Percentiles rank a stretch among this genome's conserved stretches.
phyloP scores from a whole-genome alignment of 2,888 invertebrate species.

The Anthoptus insignis region DNA sequence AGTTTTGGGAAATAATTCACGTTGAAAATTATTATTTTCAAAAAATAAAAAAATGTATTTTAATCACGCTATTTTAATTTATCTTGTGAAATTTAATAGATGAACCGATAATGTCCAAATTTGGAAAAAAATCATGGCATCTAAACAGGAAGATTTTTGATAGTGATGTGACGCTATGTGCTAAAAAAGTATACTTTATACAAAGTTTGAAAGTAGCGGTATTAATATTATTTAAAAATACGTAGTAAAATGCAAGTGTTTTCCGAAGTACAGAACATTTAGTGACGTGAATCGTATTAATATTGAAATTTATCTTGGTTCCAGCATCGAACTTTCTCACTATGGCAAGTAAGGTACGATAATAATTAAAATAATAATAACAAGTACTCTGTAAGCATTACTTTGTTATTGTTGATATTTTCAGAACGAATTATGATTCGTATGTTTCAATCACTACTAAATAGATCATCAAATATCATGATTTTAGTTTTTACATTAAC shows the following conservation, averaged over 20 bases:
- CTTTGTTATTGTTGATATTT: slow-evolving; percentile 22
- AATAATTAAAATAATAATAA: slow-evolving; percentile 32
- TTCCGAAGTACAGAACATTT: slow-evolving; percentile 21
- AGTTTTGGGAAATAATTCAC: background rate
- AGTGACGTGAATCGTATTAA: slow-evolving; percentile 35
- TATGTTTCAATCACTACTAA: slow-evolving; percentile 4
- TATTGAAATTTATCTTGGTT: slow-evolving; percentile 39
- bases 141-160: slow-evolving; percentile 42
- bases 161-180: slow-evolving; percentile 29
- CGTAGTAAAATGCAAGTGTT: slow-evolving; percentile 31
- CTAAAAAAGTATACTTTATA: slow-evolving; percentile 18
- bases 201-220: background rate
- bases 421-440: slow-evolving; percentile 23
- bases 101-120: background rate
- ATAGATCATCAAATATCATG: too few species aligned
- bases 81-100: background rate
- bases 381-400: slow-evolving; percentile 24
- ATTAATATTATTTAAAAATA: slow-evolving; percentile 15
- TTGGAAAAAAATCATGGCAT: slow-evolving; percentile 17
- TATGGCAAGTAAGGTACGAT: slow-evolving; percentile 39
- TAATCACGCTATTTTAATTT: too few species aligned
- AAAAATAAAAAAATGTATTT: too few species aligned
- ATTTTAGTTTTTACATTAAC: background rate
- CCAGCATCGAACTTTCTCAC: slow-evolving; percentile 36
- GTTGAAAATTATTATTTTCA: background rate